Evolutionary conservation across 2,888 invertebrate genomes (phyloP), one percentile per base, ranked within the genome.

Genomic region (Apocheima hispidaria): DNA sequence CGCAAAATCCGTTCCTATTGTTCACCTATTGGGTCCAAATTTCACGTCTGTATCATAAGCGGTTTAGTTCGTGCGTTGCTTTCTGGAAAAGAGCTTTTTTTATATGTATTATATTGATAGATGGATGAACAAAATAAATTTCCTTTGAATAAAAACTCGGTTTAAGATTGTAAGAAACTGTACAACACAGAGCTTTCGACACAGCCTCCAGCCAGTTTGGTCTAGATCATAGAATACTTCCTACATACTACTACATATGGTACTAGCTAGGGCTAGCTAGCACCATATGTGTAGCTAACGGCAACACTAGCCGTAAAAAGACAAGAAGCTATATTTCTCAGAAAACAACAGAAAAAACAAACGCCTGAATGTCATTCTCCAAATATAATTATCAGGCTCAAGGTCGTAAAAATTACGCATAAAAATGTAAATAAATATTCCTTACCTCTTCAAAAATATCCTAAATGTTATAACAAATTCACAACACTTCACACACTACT

Each of bases 241-340:
- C 69, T 69, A 74, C 64, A n/a, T n/a, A n/a, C n/a, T n/a, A n/a
- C n/a, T n/a, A n/a, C n/a, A n/a, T n/a, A n/a, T n/a, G n/a, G n/a
- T n/a, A n/a, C n/a, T n/a, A n/a, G 68, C 64, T 71, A 73, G 69
- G 41, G 12, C 49, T 44, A 52, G 12, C 49, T 44, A 52, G 50
- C 49, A 30, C 56, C 46, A 70, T 77, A 75, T 75, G 73, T 65
- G 71, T 41, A 40, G 16, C 68, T 70, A 79, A 81, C 79, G 79
- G 81, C 74, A 66, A 67, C 69, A 69, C 73, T 57, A 43, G 68
- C 71, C 63, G 71, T 75, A 66, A 71, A 62, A 74, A 74, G 64
- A 43, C 46, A 56, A 57, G 66, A 63, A 68, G 61, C 69, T 68
- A 65, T 73, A 70, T 68, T 71, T 63, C 64, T 51, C 30, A 69